These are phyloP conservation scores for Apotomis betuletana DNA, from an alignment of 2,888 invertebrate species.

Conservation along the genomic window DNA sequence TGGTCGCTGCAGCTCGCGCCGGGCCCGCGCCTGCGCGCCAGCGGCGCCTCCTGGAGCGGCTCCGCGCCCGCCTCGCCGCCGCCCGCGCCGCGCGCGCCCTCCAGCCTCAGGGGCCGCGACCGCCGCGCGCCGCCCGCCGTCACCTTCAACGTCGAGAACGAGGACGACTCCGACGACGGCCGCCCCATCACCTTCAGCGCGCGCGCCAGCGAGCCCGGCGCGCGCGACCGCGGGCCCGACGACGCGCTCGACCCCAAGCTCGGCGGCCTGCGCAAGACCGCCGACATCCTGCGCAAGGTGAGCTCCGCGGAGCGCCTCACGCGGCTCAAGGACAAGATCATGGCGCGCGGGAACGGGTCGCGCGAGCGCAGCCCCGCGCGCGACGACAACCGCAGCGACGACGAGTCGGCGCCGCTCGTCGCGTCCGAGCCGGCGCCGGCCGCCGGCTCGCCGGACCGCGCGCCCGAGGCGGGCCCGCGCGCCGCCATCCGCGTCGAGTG, in stretches of 20 bases:
- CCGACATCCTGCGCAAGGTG: slow-evolving; percentile 68
- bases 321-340: slow-evolving; percentile 70
- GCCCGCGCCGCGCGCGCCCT: slow-evolving; percentile 58
- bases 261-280: slow-evolving; percentile 66
- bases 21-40: slow-evolving; percentile 49
- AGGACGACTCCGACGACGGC: slow-evolving; percentile 71
- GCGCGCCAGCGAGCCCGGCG: slow-evolving; percentile 48
- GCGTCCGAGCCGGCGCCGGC: slow-evolving; percentile 71
- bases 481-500: slow-evolving; percentile 55
- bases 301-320: slow-evolving; percentile 73
- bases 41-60: slow-evolving; percentile 50
- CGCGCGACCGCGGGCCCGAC: slow-evolving; percentile 49
- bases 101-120: slow-evolving; percentile 64
- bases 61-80: slow-evolving; percentile 56
- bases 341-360: slow-evolving; percentile 65
- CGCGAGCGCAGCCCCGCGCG: slow-evolving; percentile 70
- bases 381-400: slow-evolving; percentile 80
- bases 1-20: slow-evolving; percentile 58
- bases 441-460: slow-evolving; percentile 44
- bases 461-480: slow-evolving; percentile 2
- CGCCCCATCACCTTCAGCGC: slow-evolving; percentile 77
- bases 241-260: slow-evolving; percentile 61
- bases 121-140: slow-evolving; percentile 66
- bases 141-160: slow-evolving; percentile 79
- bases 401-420: slow-evolving; percentile 88